A percentile compares a stretch with the other conserved stretches of the same genome.
Evolutionary conservation across 2,113 vertebrate genomes (phyloP).

Genomic region (Butorides virescens): DNA sequence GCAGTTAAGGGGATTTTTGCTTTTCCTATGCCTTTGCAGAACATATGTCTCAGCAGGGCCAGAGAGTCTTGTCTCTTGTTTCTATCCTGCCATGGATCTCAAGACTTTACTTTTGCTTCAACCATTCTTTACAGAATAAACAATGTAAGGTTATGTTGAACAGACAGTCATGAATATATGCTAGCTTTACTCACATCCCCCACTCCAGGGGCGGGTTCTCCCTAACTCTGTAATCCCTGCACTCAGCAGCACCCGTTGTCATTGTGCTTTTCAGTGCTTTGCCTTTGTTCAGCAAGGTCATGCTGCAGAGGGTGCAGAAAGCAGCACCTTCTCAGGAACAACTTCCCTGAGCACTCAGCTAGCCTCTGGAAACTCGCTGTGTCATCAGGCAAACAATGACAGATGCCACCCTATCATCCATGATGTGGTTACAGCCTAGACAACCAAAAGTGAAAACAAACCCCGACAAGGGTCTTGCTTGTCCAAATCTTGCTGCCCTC

Average conservation of each 20-base stretch:
- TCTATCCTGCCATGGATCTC: not conserved
- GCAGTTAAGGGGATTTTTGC: not conserved
- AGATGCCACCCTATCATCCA: not conserved
- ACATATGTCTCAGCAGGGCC: not conserved
- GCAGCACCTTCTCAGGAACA: not conserved
- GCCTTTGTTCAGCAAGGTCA: not conserved
- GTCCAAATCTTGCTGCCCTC: not conserved
- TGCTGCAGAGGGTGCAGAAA: not conserved
- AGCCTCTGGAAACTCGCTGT: not conserved
- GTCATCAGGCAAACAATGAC: not conserved
- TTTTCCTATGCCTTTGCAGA: not conserved
- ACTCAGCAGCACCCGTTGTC: not conserved
- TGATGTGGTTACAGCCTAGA: not conserved
- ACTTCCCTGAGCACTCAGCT: not conserved
- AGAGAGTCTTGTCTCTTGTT: not conserved
- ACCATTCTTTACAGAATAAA: not conserved
- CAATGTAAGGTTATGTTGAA: not conserved
- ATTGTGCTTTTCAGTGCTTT: not conserved
- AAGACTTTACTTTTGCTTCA: not conserved
- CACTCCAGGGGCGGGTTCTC: not conserved
- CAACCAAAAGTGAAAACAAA: not conserved
- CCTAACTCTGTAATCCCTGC: not conserved
- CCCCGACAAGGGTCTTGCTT: not conserved
- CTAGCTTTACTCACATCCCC: not conserved
- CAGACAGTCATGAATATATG: not conserved